Evolutionary conservation across 2,888 invertebrate species (phyloP), one percentile per base, ranked within the genome.

Genomic region (Lithophane leautieri): DNA sequence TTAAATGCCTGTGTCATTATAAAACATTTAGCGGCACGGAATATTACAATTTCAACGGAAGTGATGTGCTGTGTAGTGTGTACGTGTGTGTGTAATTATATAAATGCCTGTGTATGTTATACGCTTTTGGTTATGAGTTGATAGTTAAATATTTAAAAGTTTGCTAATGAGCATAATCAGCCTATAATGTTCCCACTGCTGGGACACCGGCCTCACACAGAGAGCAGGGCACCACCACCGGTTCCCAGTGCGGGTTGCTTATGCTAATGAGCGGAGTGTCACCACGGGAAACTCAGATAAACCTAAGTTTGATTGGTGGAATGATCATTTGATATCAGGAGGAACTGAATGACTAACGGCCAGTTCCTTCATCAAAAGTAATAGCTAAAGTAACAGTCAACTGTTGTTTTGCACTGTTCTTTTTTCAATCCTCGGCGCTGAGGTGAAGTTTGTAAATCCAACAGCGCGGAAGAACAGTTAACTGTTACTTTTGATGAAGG

Each of bases 1-100:
- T 91, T 86, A 79, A 88, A 86, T 77, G 85, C 68, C 66, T 63
- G 67, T 79, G 85, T 89, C 85, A 91, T 91, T 91, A 91, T 85
- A 89, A 88, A 90, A 88, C 91, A 88, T 91, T 92, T 92, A 92
- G 82, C 78, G 66, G 82, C 91, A 89, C 89, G 91, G 84, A 77
- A 82, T 75, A 76, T 82, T 74, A 87, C 83, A 76, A 84, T 86
- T 84, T 77, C 25, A 71, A 79, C 71, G 72, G 78, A 74, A 81
- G 80, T 73, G 71, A 85, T 75, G 72, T 68, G 56, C 52, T 12
- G 70, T 83, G 50, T 65, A 58, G 28, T 12, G 70, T 83, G 50
- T 65, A 58, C 40, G 54, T 74, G 47, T 76, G 79, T 78, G 66
- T 66, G 69, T 56, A 58, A 66, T 79, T 40, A 34, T 62, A 40